Percentiles rank a stretch among this genome's conserved stretches.
phyloP scores from a whole-genome alignment of 2,113 vertebrate genomes.

The Ophthalmolycus amberensis region DNA sequence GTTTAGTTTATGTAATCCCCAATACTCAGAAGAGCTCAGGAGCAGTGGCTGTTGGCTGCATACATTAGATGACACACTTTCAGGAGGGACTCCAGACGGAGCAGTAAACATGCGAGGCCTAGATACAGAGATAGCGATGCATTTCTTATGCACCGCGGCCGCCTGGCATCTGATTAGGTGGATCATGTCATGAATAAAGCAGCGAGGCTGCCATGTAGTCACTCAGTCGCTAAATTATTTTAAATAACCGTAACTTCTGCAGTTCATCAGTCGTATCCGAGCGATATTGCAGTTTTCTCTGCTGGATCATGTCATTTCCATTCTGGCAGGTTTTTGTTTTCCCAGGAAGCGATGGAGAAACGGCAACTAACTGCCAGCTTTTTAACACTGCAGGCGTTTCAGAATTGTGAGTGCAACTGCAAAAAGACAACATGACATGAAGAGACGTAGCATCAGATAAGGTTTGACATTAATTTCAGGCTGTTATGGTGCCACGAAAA shows the following conservation, averaged over 20 bases:
- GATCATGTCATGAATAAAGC: slow-evolving; percentile 1
- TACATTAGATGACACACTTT: slow-evolving; percentile 80
- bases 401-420: background rate
- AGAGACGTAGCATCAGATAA: background rate
- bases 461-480: background rate
- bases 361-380: background rate
- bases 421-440: slow-evolving; percentile 12
- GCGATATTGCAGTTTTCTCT: too few species aligned
- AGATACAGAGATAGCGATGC: slow-evolving; percentile 64
- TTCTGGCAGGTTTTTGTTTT: slow-evolving; percentile 26
- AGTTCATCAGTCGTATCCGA: slow-evolving; percentile 14
- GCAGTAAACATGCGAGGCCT: slow-evolving; percentile 72
- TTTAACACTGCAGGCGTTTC: background rate
- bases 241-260: slow-evolving; percentile 28
- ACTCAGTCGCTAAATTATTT: slow-evolving; percentile 21
- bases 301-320: slow-evolving; percentile 11
- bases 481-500: background rate
- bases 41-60: slow-evolving; percentile 72
- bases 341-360: slow-evolving; percentile 13
- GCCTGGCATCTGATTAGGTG: slow-evolving; percentile 24
- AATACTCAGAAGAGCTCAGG: slow-evolving; percentile 72
- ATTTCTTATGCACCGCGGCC: slow-evolving; percentile 19
- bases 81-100: slow-evolving; percentile 71
- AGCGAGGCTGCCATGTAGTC: background rate
- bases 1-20: slow-evolving; percentile 75